phyloP scores from a whole-genome alignment of 35 echinoderm and acorn worm species.

The Nesometra sesokonis region DNA sequence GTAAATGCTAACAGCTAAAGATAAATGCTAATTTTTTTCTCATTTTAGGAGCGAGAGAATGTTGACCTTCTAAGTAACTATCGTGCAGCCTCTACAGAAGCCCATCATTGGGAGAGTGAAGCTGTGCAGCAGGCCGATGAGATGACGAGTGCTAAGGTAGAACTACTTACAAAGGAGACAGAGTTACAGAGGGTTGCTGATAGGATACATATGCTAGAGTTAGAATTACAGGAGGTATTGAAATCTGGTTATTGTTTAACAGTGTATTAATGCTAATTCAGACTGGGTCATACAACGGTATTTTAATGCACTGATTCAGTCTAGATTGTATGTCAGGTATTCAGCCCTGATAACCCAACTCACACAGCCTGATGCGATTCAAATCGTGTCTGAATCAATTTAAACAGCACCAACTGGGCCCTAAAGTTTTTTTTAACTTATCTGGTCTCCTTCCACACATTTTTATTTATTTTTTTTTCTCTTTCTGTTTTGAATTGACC shows the following conservation, averaged over 20 bases:
- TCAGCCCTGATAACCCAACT: too few species aligned
- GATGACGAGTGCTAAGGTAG: slow-evolving; percentile 46
- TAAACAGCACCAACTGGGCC: too few species aligned
- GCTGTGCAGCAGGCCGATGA: slow-evolving; percentile 43
- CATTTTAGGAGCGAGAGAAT: slow-evolving; percentile 65
- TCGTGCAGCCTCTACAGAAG: slow-evolving; percentile 53
- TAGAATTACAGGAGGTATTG: slow-evolving; percentile 70
- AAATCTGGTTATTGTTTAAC: not conserved
- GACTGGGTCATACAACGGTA: too few species aligned
- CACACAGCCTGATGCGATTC: too few species aligned
- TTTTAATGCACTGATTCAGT: too few species aligned
- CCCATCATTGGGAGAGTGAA: slow-evolving; percentile 80
- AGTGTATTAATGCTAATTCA: too few species aligned
- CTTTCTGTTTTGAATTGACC: too few species aligned
- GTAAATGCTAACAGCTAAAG: not conserved
- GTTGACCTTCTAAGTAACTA: slow-evolving; percentile 82
- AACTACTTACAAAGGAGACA: slow-evolving; percentile 56
- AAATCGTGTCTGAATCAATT: too few species aligned
- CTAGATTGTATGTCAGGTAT: too few species aligned
- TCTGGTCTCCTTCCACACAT: too few species aligned
- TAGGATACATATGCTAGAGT: slow-evolving; percentile 26
- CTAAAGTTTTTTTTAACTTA: too few species aligned
- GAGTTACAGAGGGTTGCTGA: slow-evolving; percentile 44
- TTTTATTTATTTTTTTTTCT: too few species aligned
- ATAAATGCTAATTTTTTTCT: not conserved